phyloP scores from a whole-genome alignment of 1,140 invertebrate species.

The Berghia stephanieae region DNA sequence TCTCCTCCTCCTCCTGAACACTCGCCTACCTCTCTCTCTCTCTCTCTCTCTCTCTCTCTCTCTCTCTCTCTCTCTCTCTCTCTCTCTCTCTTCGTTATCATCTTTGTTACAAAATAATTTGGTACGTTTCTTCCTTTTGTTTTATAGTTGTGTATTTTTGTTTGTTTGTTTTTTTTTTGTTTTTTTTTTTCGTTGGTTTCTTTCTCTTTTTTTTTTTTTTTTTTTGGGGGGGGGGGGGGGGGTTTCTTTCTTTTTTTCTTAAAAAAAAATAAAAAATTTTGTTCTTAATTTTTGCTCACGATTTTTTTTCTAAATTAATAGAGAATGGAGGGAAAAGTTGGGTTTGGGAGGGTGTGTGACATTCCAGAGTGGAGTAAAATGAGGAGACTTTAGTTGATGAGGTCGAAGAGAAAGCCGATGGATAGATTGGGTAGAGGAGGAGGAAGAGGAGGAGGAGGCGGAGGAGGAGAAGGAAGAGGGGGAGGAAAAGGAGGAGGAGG shows the following conservation, averaged over 20 bases:
- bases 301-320: not conserved
- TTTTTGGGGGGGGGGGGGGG: not conserved
- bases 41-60: slow-evolving; percentile 28
- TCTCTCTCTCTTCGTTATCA: not conserved
- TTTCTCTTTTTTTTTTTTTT: not conserved
- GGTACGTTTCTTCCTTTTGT: not conserved
- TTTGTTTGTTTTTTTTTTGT: not conserved
- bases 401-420: not conserved
- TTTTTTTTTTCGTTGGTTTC: not conserved
- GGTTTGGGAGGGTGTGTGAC: not conserved
- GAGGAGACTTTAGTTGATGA: not conserved
- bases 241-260: not conserved
- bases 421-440: not conserved
- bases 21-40: slow-evolving; percentile 12
- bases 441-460: not conserved
- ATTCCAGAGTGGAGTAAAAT: not conserved
- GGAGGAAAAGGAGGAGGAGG: not conserved
- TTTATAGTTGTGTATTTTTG: no score
- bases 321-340: not conserved
- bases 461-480: not conserved
- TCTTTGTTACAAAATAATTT: not conserved
- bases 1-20: not conserved
- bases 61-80: slow-evolving; percentile 16
- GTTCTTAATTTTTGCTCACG: not conserved
- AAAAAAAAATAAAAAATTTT: not conserved